Base-by-base conservation (phyloP, 1,140 invertebrate genomes). In the Drosophila orosa region DNA sequence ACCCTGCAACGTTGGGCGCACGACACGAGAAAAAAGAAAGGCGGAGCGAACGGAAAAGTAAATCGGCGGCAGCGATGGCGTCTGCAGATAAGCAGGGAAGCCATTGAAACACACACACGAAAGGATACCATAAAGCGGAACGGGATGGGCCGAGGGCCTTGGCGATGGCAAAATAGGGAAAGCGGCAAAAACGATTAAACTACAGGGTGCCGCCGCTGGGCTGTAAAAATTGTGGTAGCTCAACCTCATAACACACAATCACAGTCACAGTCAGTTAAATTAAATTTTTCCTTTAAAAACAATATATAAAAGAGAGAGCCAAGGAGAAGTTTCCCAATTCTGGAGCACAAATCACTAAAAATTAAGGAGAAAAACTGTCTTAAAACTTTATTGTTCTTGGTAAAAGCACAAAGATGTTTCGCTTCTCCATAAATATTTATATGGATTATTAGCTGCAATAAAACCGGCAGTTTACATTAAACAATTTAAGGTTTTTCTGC, bases 41-140 rank as follows among this genome's bases (percentile, higher is more conserved):
- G 50, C 50, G 50, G 50, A 7, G 50, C 62, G 35, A 68, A 66
- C 79, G 83, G 75, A 86, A 85, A 81, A 86, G 82, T 69, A 86
- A 85, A 85, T 86, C 78, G 81, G 66, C 83, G 78, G 67, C 79
- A 69, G 65, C 76, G 84, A 87, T 87, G 84, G 84, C 80, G 84
- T 89, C 80, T 78, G 63, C 72, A 83, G 83, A 86, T 86, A 86
- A 83, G 47, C 42, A 75, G 72, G 72, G 79, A 80, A 80, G 73
- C 77, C 76, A 84, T 80, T 84, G 81, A 85, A 85, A 78, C 69
- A 59, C 78, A 62, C 78, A 62, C 78, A 87, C 74, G 63, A 76
- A 61, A 62, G 82, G 74, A 78, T 78, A 71, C 33, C 68, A 71
- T 17, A 47, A 37, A 66, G 42, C 25, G 45, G 40, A 74, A 58